phyloP scores from a whole-genome alignment of 2,113 vertebrate genomes.

The Ranitomeya imitator region DNA sequence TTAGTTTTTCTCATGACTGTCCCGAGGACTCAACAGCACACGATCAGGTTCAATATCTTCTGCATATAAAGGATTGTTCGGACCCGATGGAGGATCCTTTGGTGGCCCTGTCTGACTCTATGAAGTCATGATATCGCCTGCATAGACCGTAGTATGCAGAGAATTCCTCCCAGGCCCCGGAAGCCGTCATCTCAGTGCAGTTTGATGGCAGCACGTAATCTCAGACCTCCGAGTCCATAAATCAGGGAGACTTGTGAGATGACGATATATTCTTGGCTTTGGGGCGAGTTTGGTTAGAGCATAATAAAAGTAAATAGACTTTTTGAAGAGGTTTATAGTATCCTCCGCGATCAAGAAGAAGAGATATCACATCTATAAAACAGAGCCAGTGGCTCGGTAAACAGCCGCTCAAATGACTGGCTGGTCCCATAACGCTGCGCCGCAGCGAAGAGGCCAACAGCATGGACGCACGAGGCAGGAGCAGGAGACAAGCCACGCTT shows the following conservation, averaged over 20 bases:
- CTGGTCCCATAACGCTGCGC: conserved; percentile 27
- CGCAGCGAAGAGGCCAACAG: background rate
- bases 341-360: conserved; percentile 21
- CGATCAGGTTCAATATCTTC: background rate
- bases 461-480: background rate
- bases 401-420: conserved; percentile 46
- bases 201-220: conserved; percentile 17
- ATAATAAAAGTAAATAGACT: conserved; percentile 56
- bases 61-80: background rate
- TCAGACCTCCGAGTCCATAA: conserved; percentile 18
- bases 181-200: background rate
- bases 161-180: background rate
- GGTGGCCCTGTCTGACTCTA: too few relatives aligned
- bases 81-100: background rate
- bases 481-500: background rate
- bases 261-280: conserved; percentile 45
- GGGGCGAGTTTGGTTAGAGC: conserved; percentile 49
- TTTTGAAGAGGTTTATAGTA: conserved; percentile 55
- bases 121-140: background rate
- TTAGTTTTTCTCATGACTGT: too few relatives aligned
- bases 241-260: conserved; percentile 43
- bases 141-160: background rate
- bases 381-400: conserved; percentile 51
- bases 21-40: too few relatives aligned
- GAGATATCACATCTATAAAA: background rate